Base-by-base conservation (phyloP, 2,888 invertebrate species). In the Cheilosia pagana region DNA sequence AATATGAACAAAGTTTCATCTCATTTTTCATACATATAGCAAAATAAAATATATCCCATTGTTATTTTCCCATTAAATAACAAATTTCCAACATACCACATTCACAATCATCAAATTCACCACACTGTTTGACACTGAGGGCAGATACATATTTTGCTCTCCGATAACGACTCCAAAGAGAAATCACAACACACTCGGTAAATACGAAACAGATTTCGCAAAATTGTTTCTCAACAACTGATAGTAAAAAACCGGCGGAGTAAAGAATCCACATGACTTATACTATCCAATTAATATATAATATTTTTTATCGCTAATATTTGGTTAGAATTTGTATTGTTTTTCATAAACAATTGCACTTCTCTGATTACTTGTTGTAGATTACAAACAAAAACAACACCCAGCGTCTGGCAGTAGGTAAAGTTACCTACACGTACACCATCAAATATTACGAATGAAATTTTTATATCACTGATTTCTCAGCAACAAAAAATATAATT, bases 61-160 rank as follows among this genome's bases (percentile, higher is more conserved):
- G 12, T 43, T 14, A 25, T 23, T n/a, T 25, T 48, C 53, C 67
- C 55, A 55, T 28, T 53, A 12, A 31, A 55, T 16, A 48, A 14
- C 12, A 10, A 10, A 21, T 45, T 19, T 10, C 19, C 14, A 70
- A 75, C 83, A 75, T 45, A 83, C 83, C 45, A 57, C 77, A 82
- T 28, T 16, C 10, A 57, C 77, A 82, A 35, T 16, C 10, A 10
- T 23, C 41, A 31, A 60, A 71, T 31, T 65, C 60, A 19, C 16
- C 79, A 70, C 78, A 83, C 8, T 35, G 28, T 31, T 52, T 68
- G 48, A 74, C 68, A 59, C 14, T 35, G 4, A 4, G 16, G 45
- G 45, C 31, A 53, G 14, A 23, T 23, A 14, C 14, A 60, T 14
- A 14, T 31, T 19, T 50, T 14, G 3, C 50, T 23, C 50, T 50